phyloP scores from a whole-genome alignment of 2,888 invertebrate species.

The Priocnemis perturbator region DNA sequence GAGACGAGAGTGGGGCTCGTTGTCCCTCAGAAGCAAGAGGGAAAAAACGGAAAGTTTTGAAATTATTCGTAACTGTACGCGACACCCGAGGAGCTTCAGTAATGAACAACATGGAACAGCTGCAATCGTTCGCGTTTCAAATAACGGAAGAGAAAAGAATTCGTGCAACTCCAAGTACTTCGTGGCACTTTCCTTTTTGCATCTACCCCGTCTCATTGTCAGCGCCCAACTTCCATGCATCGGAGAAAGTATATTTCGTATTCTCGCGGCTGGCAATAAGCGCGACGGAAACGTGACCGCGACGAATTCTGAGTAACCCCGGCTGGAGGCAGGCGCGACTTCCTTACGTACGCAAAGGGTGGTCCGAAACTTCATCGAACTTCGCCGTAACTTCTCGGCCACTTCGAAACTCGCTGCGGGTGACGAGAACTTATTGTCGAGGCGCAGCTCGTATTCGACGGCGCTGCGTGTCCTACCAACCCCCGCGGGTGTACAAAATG shows the following conservation, averaged over 20 bases:
- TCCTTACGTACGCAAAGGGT: slow-evolving; percentile 1
- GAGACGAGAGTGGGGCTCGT: not conserved
- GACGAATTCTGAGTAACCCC: slow-evolving; percentile 11
- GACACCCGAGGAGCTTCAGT: no score
- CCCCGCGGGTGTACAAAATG: not conserved
- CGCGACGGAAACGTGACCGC: not conserved
- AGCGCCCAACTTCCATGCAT: not conserved
- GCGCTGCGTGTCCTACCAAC: slow-evolving; percentile 2
- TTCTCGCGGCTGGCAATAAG: slow-evolving; percentile 11
- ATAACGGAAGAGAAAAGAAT: no score
- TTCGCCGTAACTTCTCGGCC: slow-evolving; percentile 40
- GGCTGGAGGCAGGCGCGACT: not conserved
- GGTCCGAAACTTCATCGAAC: slow-evolving; percentile 47
- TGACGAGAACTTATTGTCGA: slow-evolving; percentile 54
- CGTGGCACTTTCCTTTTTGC: no score
- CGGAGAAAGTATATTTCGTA: slow-evolving; percentile 13
- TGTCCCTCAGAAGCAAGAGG: no score
- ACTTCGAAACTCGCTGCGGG: slow-evolving; percentile 50
- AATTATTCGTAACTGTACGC: no score
- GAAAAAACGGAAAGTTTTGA: no score
- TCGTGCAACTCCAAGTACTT: no score
- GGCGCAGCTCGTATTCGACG: slow-evolving; percentile 36
- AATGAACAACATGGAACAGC: no score
- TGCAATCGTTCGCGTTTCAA: no score
- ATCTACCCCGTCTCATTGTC: not conserved